These are phyloP conservation scores for Paracentrotus lividus DNA, from an alignment of 53 echinoderm and acorn worm species.

Conservation along the genomic window DNA sequence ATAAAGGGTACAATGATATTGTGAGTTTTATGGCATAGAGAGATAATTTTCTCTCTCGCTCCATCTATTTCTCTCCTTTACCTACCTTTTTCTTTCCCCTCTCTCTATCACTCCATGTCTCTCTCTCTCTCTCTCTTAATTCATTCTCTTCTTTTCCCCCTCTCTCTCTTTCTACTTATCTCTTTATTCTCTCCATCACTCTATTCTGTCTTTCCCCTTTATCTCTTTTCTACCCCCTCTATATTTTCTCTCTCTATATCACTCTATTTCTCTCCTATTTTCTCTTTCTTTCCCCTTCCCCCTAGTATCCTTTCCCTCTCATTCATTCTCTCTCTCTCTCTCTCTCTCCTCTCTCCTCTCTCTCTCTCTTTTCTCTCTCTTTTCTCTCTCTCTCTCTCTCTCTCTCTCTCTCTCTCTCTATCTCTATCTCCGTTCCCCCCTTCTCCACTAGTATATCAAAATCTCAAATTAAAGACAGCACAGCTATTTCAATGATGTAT, in stretches of 20 bases:
- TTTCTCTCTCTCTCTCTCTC: background rate
- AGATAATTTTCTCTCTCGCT: background rate
- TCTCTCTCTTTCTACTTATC: background rate
- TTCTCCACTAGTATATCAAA: background rate
- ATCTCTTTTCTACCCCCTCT: background rate
- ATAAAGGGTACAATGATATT: too few species aligned
- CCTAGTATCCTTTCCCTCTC: background rate
- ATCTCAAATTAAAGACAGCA: background rate
- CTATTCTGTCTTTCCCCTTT: background rate
- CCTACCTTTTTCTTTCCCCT: background rate
- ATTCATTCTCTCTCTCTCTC: background rate
- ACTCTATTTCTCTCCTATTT: background rate
- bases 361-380: too few species aligned
- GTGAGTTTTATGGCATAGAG: too few species aligned
- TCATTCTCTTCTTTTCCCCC: too few species aligned
- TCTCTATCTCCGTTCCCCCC: background rate
- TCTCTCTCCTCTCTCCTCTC: background rate
- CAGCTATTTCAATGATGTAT: background rate
- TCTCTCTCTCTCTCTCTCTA: background rate
- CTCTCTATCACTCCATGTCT: background rate
- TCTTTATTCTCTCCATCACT: background rate
- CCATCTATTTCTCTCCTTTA: background rate
- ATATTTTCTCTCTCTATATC: background rate
- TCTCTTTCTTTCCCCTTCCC: background rate
- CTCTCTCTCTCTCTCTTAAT: background rate